Percentiles rank a stretch among this genome's conserved stretches.
These are phyloP conservation scores for Tapera naevia DNA, from an alignment of 2,797 vertebrate species.

Conservation along the genomic window DNA sequence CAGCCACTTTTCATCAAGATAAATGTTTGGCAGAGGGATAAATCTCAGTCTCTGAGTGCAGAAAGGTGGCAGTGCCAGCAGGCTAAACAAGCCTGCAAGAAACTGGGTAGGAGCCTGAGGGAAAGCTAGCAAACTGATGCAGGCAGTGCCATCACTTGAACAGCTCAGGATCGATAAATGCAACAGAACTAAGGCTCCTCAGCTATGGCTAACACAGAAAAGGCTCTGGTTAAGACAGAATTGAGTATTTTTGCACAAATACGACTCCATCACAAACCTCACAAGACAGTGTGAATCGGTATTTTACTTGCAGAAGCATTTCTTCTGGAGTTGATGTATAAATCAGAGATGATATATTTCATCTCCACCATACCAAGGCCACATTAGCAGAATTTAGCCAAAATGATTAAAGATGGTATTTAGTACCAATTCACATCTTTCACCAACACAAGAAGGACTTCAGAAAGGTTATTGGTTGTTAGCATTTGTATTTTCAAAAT, in stretches of 20 bases:
- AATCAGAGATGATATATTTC: neutral
- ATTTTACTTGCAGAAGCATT: neutral
- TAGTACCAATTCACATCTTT: neutral
- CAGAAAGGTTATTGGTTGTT: neutral
- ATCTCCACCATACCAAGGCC: neutral
- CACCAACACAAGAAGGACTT: neutral
- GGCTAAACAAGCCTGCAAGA: neutral
- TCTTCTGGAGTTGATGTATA: neutral
- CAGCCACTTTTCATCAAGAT: neutral
- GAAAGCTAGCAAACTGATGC: neutral
- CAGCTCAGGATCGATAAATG: neutral
- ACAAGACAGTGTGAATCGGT: fast-evolving
- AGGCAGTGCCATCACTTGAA: neutral
- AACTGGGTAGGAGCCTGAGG: neutral
- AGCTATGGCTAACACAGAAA: neutral
- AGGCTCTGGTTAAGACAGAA: neutral
- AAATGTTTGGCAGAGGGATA: neutral
- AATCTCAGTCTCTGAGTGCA: neutral
- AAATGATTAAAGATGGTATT: neutral
- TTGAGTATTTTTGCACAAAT: neutral
- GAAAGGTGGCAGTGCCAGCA: neutral
- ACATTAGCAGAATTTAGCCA: neutral
- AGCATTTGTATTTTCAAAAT: neutral
- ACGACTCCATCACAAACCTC: neutral
- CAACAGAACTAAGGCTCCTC: neutral